A percentile compares a stretch with the other conserved stretches of the same genome.
Evolutionary conservation across 2,888 invertebrate genomes (phyloP).

Genomic region (Drosophila leonis): DNA sequence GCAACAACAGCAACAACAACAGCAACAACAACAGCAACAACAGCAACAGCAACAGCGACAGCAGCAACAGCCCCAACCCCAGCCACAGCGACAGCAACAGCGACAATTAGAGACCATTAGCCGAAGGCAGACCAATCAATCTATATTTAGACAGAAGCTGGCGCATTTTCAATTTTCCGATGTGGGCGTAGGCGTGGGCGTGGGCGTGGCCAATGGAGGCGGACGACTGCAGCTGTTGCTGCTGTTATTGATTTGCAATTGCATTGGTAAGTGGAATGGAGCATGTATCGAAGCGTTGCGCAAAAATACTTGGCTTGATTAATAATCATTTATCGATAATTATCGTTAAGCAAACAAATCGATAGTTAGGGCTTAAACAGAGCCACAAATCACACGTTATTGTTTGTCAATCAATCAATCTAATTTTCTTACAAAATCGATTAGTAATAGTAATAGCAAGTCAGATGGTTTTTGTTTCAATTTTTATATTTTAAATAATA

Average conservation of each 20-base stretch:
- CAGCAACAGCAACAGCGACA: not conserved
- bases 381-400: not conserved
- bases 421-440: not conserved
- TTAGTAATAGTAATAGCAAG: too few relatives aligned
- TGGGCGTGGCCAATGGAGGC: slow-evolving; percentile 33
- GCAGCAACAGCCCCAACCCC: not conserved
- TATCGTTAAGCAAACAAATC: not conserved
- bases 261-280: slow-evolving; percentile 81
- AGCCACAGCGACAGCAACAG: slow-evolving; percentile 32
- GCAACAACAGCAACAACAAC: slow-evolving; percentile 3
- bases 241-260: slow-evolving; percentile 82
- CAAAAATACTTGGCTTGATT: not conserved
- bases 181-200: slow-evolving; percentile 12
- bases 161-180: slow-evolving; percentile 36
- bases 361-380: not conserved
- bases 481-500: not conserved
- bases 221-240: slow-evolving; percentile 80
- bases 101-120: slow-evolving; percentile 42
- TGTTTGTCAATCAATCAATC: not conserved
- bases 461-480: too few relatives aligned
- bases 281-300: slow-evolving; percentile 13
- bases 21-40: slow-evolving; percentile 7
- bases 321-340: slow-evolving; percentile 1
- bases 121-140: slow-evolving; percentile 50
- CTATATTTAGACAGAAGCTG: slow-evolving; percentile 54